Evolutionary conservation across 2,797 vertebrate genomes (phyloP).

Genomic region (Gambelia wislizenii): DNA sequence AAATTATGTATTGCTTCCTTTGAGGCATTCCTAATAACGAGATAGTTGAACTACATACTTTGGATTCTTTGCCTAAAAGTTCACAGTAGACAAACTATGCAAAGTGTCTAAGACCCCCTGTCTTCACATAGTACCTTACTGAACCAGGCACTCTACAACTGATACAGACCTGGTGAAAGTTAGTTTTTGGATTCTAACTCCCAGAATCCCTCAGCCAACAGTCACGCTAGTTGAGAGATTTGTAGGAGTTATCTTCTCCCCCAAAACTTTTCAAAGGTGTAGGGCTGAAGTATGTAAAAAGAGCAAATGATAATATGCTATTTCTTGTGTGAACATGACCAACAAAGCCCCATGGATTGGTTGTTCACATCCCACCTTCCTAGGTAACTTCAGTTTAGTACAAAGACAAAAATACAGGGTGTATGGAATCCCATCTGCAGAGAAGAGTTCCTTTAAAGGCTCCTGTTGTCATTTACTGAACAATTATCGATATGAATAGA

Average conservation of each 20-base stretch:
- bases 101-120: background rate
- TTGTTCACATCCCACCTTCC: background rate
- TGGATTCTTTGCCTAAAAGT: background rate
- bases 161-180: background rate
- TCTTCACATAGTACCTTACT: background rate
- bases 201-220: too few relatives aligned
- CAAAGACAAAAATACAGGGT: background rate
- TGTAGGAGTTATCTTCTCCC: too few relatives aligned
- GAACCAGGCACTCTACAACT: background rate
- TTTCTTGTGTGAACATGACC: background rate
- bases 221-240: too few relatives aligned
- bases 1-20: background rate
- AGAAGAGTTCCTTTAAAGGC: background rate
- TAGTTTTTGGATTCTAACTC: too few relatives aligned
- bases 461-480: background rate
- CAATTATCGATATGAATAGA: background rate
- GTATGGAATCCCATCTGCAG: background rate
- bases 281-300: background rate
- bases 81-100: background rate
- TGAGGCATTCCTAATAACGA: background rate
- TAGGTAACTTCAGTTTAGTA: background rate
- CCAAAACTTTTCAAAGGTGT: too few relatives aligned
- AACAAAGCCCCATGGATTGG: background rate
- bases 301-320: background rate
- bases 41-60: background rate